Conservation (phyloP, 2,888 invertebrate species). For the Bembecia ichneumoniformis region DNA sequence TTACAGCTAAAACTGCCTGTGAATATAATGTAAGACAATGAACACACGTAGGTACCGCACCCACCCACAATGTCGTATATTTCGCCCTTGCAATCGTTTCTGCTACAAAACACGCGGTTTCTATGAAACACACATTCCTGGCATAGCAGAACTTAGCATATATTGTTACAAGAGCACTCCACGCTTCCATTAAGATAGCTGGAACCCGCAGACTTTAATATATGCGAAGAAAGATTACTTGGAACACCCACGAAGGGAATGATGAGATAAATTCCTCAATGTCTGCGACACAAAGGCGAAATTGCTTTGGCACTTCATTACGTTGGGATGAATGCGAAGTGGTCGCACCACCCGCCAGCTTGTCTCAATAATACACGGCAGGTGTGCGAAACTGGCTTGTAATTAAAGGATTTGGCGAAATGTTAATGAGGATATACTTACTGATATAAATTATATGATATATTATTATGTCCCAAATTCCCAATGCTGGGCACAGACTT, state of each 20-base stretch:
- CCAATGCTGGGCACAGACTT: too few species aligned
- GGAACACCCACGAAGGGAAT: slow-evolving; percentile 18
- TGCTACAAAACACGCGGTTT: neutral
- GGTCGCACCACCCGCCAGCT: neutral
- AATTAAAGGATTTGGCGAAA: neutral
- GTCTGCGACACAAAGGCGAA: slow-evolving; percentile 24
- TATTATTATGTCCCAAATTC: too few species aligned
- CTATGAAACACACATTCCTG: neutral
- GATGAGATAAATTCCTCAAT: slow-evolving; percentile 32
- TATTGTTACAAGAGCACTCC: slow-evolving; percentile 10
- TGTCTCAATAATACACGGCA: neutral
- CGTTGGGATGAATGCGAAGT: slow-evolving; percentile 1
- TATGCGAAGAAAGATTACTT: slow-evolving; percentile 29
- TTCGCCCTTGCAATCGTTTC: neutral
- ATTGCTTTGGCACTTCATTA: slow-evolving; percentile 38
- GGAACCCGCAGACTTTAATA: slow-evolving; percentile 33
- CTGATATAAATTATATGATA: too few species aligned
- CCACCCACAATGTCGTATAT: neutral
- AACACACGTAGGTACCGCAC: neutral
- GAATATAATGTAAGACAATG: too few species aligned
- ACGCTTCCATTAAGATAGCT: slow-evolving; percentile 15
- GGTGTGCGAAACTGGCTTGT: neutral
- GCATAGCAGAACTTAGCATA: slow-evolving; percentile 5
- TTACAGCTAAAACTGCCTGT: too few species aligned
- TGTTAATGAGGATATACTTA: too few species aligned